phyloP scores from a whole-genome alignment of 2,797 vertebrate genomes.

The Gymnoscopelus braueri region DNA sequence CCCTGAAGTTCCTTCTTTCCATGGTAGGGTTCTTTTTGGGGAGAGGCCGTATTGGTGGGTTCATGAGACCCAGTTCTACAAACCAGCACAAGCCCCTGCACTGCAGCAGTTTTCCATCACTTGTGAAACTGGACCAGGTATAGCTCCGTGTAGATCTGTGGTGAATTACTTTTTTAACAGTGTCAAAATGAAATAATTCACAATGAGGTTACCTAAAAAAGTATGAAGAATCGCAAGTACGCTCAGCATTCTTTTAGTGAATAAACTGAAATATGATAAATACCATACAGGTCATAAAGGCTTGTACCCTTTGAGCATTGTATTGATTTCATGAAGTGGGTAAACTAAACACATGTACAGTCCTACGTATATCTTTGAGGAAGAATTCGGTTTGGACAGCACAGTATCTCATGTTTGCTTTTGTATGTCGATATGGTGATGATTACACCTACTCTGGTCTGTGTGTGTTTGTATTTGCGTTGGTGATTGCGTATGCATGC shows the following conservation, averaged over 20 bases:
- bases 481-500: not conserved
- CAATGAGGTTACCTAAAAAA: not conserved
- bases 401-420: not conserved
- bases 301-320: conserved; percentile 22
- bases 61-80: conserved; percentile 88
- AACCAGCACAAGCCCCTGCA: conserved; percentile 70
- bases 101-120: conserved; percentile 95
- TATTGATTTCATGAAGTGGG: conserved; percentile 8
- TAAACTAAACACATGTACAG: not conserved
- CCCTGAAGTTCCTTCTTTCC: not conserved
- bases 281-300: conserved; percentile 23
- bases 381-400: not conserved
- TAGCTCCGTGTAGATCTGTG: conserved; percentile 18
- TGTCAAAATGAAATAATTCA: not conserved
- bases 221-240: not conserved
- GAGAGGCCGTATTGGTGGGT: conserved; percentile 99
- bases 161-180: not conserved
- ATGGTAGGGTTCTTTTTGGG: conserved; percentile 91
- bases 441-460: not conserved
- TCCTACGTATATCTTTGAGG: not conserved
- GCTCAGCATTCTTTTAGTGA: conserved; percentile 23
- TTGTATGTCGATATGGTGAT: not conserved
- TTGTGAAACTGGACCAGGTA: conserved; percentile 96
- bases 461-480: not conserved
- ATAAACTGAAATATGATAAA: conserved; percentile 13